Conservation (phyloP, 2,113 vertebrate genomes). For the Perccottus glenii region DNA sequence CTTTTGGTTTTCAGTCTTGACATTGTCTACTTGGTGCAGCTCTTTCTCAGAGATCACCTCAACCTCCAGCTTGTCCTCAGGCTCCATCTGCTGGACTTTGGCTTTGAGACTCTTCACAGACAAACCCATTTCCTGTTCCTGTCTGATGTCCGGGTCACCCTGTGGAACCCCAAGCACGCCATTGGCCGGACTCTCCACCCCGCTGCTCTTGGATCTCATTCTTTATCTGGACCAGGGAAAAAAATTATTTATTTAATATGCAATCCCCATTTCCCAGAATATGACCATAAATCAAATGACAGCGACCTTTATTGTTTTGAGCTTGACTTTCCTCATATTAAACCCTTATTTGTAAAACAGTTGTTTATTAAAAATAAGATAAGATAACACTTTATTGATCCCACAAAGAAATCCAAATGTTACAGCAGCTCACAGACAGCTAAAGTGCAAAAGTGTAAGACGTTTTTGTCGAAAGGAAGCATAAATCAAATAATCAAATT, state of each 20-base stretch:
- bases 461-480: too few species aligned
- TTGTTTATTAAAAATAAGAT: too few species aligned
- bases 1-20: slow-evolving; percentile 73
- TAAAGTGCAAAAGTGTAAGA: too few species aligned
- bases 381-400: too few species aligned
- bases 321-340: slow-evolving; percentile 2
- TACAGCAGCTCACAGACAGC: too few species aligned
- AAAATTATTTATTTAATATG: slow-evolving; percentile 17
- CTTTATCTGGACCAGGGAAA: slow-evolving; percentile 77
- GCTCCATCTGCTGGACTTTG: slow-evolving; percentile 77
- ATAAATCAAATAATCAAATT: too few species aligned
- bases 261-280: background rate
- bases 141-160: slow-evolving; percentile 74
- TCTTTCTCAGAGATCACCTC: slow-evolving; percentile 83
- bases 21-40: slow-evolving; percentile 80
- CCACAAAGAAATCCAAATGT: too few species aligned
- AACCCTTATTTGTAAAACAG: background rate
- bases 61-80: slow-evolving; percentile 81
- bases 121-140: slow-evolving; percentile 80
- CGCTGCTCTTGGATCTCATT: slow-evolving; percentile 94
- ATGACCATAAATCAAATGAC: slow-evolving; percentile 5
- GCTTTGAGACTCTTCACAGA: slow-evolving; percentile 85
- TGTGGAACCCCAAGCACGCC: slow-evolving; percentile 83
- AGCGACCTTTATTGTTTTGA: slow-evolving; percentile 24
- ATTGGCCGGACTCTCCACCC: slow-evolving; percentile 82